Conservation (phyloP, 2,113 vertebrate species). For the Pygoscelis adeliae region DNA sequence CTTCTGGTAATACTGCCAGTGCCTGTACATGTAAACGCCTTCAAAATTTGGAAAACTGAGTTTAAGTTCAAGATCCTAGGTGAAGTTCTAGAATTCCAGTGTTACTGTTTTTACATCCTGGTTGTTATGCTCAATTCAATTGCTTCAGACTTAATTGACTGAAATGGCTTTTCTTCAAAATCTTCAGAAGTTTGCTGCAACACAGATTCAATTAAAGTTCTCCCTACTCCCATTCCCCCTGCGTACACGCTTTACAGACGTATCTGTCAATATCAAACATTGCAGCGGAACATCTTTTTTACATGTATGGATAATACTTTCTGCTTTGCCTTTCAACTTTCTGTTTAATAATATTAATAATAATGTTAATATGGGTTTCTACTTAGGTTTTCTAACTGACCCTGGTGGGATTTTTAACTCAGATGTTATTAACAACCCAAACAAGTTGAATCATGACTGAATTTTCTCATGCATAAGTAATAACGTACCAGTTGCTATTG, state of each 20-base stretch:
- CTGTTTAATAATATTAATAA: constrained; percentile 11
- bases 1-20: neutral
- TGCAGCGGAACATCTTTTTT: constrained; percentile 9
- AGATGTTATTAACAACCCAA: constrained; percentile 21
- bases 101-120: neutral
- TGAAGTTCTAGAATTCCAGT: neutral
- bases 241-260: neutral
- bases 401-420: neutral
- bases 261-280: constrained; percentile 14
- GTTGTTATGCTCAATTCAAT: neutral
- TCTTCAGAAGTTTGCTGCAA: neutral
- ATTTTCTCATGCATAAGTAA: constrained; percentile 35
- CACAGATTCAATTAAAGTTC: neutral
- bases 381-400: constrained; percentile 2
- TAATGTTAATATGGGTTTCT: neutral
- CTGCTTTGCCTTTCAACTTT: constrained; percentile 12
- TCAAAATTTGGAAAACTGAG: neutral
- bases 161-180: neutral
- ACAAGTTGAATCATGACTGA: constrained; percentile 27
- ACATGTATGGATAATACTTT: constrained; percentile 7
- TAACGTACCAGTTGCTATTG: neutral
- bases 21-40: accelerated
- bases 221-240: neutral
- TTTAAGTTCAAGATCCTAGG: neutral
- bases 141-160: neutral